Conservation (phyloP, 2,113 vertebrate species). For the Albula goreensis region DNA sequence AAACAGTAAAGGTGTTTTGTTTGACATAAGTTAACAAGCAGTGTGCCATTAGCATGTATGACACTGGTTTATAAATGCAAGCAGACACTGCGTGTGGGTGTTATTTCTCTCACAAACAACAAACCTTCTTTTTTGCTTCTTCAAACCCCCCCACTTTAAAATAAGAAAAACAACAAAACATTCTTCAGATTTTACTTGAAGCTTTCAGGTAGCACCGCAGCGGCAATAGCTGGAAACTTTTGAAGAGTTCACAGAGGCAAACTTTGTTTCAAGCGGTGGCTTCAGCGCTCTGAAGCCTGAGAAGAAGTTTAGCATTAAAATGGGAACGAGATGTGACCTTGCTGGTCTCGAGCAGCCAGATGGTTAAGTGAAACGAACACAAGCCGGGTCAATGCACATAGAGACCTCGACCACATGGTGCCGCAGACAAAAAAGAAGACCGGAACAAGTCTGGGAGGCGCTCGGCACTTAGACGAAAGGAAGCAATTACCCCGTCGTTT, state of each 20-base stretch:
- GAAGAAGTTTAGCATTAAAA: slow-evolving; percentile 11
- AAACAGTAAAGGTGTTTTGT: not conserved
- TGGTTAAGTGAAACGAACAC: slow-evolving; percentile 63
- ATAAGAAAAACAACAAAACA: too few relatives aligned
- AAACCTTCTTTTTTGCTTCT: not conserved
- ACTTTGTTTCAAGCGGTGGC: slow-evolving; percentile 6
- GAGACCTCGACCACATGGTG: slow-evolving; percentile 51
- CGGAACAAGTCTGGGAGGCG: slow-evolving; percentile 30
- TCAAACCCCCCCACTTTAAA: not conserved
- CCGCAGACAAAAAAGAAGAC: slow-evolving; percentile 24
- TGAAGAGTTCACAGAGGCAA: slow-evolving; percentile 12
- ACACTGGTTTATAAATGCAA: not conserved
- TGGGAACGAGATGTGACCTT: slow-evolving; percentile 52
- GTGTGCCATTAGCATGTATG: not conserved
- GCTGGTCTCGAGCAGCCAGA: slow-evolving; percentile 55
- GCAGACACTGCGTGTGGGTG: too few relatives aligned
- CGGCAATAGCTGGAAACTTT: not conserved
- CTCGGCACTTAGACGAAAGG: not conserved
- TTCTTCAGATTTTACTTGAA: not conserved
- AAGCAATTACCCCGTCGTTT: not conserved
- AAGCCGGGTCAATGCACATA: slow-evolving; percentile 46
- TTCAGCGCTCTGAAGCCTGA: not conserved
- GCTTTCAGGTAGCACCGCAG: not conserved
- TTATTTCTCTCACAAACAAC: too few relatives aligned
- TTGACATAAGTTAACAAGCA: not conserved